phyloP scores from a whole-genome alignment of 2,888 invertebrate genomes.

The Eristalinus sepulchralis region DNA sequence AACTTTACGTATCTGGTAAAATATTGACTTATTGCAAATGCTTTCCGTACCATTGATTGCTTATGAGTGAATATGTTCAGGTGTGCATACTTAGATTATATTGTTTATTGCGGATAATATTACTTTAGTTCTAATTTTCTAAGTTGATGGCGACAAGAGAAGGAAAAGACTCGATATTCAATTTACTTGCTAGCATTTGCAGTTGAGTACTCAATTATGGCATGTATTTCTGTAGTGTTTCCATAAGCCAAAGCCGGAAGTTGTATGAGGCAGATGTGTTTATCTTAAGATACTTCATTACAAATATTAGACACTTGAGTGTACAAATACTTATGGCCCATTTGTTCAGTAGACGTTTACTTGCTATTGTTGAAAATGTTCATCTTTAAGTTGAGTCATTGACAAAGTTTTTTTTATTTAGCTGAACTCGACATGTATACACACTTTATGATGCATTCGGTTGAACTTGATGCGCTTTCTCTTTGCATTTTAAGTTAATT shows the following conservation, averaged over 20 bases:
- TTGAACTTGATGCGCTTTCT: slow-evolving; percentile 6
- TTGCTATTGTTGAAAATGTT: slow-evolving; percentile 10
- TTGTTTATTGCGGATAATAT: neutral
- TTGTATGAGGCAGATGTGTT: neutral
- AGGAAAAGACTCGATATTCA: neutral
- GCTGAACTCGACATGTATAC: neutral
- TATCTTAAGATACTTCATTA: neutral
- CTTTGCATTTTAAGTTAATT: slow-evolving; percentile 2
- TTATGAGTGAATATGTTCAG: neutral
- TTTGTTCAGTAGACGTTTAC: neutral
- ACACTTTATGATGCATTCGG: slow-evolving; percentile 6
- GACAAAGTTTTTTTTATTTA: neutral
- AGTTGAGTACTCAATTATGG: slow-evolving; percentile 3
- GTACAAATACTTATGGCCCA: neutral
- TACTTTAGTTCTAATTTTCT: slow-evolving; percentile 7
- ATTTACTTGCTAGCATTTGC: neutral
- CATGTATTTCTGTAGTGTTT: neutral
- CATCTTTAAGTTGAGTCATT: neutral
- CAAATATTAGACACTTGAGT: neutral
- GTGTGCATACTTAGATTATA: neutral
- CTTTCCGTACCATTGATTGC: neutral
- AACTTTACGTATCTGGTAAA: neutral
- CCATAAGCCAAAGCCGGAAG: neutral
- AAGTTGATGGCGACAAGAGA: neutral
- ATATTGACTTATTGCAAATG: neutral